Percentiles rank a stretch among this genome's conserved stretches.
These are phyloP conservation scores for Patella caerulea DNA, from an alignment of 2,888 invertebrate genomes.

Conservation along the genomic window DNA sequence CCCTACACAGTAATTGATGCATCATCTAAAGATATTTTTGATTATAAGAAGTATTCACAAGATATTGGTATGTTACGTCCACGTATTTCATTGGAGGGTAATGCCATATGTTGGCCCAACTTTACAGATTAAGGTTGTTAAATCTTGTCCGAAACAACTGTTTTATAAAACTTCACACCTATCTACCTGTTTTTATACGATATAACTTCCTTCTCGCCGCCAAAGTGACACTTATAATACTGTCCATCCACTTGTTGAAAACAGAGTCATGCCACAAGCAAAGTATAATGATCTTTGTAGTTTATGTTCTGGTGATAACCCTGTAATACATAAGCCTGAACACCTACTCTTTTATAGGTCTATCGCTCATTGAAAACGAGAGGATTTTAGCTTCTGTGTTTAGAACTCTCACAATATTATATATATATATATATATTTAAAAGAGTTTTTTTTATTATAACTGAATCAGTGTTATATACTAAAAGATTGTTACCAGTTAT, in stretches of 20 bases:
- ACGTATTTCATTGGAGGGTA: slow-evolving; percentile 3
- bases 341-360: not conserved
- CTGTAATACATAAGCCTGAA: not conserved
- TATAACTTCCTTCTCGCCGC: not conserved
- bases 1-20: not conserved
- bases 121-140: not conserved
- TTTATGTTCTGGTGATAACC: not conserved
- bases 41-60: not conserved
- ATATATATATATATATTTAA: not conserved
- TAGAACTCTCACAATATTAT: not conserved
- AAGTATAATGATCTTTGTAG: not conserved
- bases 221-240: not conserved
- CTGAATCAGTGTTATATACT: too few species aligned
- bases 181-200: not conserved
- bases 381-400: not conserved
- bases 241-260: not conserved
- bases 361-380: not conserved
- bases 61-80: not conserved
- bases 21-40: not conserved
- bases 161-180: not conserved
- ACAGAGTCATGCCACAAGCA: not conserved
- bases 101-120: not conserved
- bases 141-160: not conserved
- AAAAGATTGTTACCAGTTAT: too few species aligned
- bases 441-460: not conserved